phyloP scores from a whole-genome alignment of 2,113 vertebrate genomes.

The Cromileptes altivelis region DNA sequence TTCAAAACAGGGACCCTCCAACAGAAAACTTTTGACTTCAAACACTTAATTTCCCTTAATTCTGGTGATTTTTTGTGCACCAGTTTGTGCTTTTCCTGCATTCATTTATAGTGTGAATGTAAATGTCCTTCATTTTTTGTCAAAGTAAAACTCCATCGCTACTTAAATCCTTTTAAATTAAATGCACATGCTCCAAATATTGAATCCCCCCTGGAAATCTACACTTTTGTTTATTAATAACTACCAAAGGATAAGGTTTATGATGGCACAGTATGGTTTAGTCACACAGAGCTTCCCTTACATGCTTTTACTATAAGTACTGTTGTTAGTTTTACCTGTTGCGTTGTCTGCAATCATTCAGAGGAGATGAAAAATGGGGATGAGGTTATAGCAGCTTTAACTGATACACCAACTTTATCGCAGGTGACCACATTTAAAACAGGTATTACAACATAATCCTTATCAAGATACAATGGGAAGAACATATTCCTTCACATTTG shows the following conservation, averaged over 20 bases:
- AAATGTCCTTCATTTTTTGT: no score
- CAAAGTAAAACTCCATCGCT: no score
- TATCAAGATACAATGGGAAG: neutral
- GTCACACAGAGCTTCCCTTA: neutral
- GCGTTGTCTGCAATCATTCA: neutral
- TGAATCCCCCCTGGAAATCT: no score
- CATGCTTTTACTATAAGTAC: no score
- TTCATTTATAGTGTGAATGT: no score
- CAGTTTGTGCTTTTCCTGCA: no score
- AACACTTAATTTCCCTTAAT: no score
- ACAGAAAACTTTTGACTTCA: no score
- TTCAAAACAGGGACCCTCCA: no score
- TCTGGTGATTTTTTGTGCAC: no score
- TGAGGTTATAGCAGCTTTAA: neutral
- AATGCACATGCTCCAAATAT: no score
- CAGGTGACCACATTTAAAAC: neutral
- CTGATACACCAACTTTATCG: neutral
- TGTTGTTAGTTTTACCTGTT: neutral
- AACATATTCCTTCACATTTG: neutral
- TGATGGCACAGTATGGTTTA: neutral
- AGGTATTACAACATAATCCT: neutral
- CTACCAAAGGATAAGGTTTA: neutral
- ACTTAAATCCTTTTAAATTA: no score
- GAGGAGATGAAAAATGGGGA: neutral
- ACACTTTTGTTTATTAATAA: neutral